Base-by-base conservation (phyloP, 2,113 vertebrate genomes). In the Edolisoma coerulescens region DNA sequence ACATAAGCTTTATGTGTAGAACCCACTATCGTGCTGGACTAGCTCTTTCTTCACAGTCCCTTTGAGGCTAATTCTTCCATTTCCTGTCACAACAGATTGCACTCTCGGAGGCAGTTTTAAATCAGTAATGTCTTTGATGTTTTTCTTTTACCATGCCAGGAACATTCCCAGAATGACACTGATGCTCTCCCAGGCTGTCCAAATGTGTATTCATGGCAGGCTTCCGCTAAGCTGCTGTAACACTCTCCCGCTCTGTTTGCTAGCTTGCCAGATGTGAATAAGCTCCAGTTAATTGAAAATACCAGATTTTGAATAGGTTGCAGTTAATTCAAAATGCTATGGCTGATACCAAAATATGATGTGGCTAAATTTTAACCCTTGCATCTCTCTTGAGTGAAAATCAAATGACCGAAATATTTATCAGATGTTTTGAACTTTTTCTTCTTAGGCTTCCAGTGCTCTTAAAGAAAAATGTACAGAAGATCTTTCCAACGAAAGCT, bases 1-100 rank as follows among this genome's bases (percentile, higher is more conserved):
- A 75, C 15, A 39, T 64, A 81, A 93, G 77, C 90, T 95, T 59
- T 90, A 33, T 92, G 39, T 68, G 87, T 74, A 56, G 65, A 94
- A 68, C 30, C 33, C 64, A 57, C 88, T 93, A 68, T 90, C 78
- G 70, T 44, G 53, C 93, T 47, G 86, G 77, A 92, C 93, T 81
- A 95, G 71, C 41, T 78, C 47, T 96, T 96, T 89, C 67, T 92
- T 97, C 70, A 27, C 71, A 96, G 89, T 95, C 84, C 93, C 91
- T 95, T 96, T 95, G 94, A 97, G 96, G 84, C 89, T 93, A 90
- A 93, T 91, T 97, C 97, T 96, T 93, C 96, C 89, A 91, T 97
- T 98, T 98, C 97, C 97, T 98, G 96, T 96, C 97, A 95, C 82
- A 96, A 89, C 89, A 97, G 96, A 96, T 87, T 65, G 49, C 91